Base-by-base conservation (phyloP, 1,140 invertebrate genomes). In the Copidosoma floridanum region DNA sequence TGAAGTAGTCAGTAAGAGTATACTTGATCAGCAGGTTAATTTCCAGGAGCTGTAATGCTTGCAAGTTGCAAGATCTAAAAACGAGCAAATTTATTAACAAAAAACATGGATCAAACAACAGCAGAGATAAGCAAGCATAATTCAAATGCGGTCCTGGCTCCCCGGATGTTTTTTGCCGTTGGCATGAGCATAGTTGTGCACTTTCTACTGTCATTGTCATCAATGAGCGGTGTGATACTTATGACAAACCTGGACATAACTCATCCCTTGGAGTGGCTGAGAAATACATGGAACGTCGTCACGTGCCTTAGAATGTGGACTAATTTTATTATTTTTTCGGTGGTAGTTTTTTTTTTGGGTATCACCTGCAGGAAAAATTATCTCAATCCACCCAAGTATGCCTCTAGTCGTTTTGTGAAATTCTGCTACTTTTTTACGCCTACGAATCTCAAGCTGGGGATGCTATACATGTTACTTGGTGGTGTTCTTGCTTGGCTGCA, bases 391-490 rank as follows among this genome's bases (percentile, higher is more conserved):
- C 71, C 80, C 12, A 63, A 76, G 0, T 85, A 85, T 60, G 76
- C 81, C 51, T 83, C 82, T 53, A 88, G 83, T 32, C 82, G 86
- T 73, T 87, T 88, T 65, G 74, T 79, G 21, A 84, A 85, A 70
- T 81, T 88, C 37, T 72, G 84, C 26, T 81, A 77, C 38, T 74
- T 85, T 57, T 85, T 88, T 67, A 83, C 83, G 1, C n/a, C 82
- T 0, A 83, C 84, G 58, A 88, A 86, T 69, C 61, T 85, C 0
- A 63, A 84, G n/a, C 72, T 87, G 16, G 71, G 82, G 12, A 38
- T 71, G n/a, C 63, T 88, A 2, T 83, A 88, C 70, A 74, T 84
- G 8, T 51, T 84, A 7, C 82, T 82, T 65, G 85, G 88, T 23
- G 82, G 83, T 35, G 77, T 85, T 40, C 76, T 85, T 3, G 81